Evolutionary conservation across 2,113 vertebrate genomes (phyloP).

Genomic region (Phyllostomus discolor): DNA sequence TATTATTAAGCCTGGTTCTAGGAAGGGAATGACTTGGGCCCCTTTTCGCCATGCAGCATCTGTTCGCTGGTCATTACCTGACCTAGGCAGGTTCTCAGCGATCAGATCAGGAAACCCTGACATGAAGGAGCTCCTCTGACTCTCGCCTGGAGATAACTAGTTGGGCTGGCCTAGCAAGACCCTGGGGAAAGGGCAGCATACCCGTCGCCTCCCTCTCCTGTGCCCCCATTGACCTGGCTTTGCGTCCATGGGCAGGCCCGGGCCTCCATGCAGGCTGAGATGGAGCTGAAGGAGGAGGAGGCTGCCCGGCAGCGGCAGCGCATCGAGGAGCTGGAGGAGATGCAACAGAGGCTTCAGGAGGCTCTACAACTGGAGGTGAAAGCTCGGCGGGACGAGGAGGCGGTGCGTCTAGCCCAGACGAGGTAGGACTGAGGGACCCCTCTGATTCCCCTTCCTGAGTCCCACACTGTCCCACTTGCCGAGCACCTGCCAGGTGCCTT

Average conservation of each 20-base stretch:
- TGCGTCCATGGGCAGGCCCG: constrained; percentile 81
- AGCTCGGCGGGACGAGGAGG: constrained; percentile 90
- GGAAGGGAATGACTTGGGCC: neutral
- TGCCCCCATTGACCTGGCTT: neutral
- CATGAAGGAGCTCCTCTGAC: neutral
- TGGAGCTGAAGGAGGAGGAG: constrained; percentile 93
- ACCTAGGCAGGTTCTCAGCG: neutral
- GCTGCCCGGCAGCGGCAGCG: constrained; percentile 90
- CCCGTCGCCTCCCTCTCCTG: rapidly evolving
- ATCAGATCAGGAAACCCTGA: neutral
- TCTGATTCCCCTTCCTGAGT: neutral
- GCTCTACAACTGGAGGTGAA: constrained; percentile 94
- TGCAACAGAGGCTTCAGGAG: constrained; percentile 92
- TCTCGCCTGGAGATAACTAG: neutral
- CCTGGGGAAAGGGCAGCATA: neutral
- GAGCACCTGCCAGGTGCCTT: neutral
- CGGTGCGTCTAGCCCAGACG: constrained; percentile 89
- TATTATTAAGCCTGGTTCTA: neutral
- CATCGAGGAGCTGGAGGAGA: constrained; percentile 92
- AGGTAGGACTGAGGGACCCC: constrained; percentile 79
- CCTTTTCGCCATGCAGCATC: neutral
- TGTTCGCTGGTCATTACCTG: neutral
- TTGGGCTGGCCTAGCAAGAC: neutral
- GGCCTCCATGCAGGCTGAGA: constrained; percentile 95
- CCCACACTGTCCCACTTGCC: rapidly evolving